Evolutionary conservation across 2,113 vertebrate species (phyloP).

Genomic region (Lasiurus borealis): DNA sequence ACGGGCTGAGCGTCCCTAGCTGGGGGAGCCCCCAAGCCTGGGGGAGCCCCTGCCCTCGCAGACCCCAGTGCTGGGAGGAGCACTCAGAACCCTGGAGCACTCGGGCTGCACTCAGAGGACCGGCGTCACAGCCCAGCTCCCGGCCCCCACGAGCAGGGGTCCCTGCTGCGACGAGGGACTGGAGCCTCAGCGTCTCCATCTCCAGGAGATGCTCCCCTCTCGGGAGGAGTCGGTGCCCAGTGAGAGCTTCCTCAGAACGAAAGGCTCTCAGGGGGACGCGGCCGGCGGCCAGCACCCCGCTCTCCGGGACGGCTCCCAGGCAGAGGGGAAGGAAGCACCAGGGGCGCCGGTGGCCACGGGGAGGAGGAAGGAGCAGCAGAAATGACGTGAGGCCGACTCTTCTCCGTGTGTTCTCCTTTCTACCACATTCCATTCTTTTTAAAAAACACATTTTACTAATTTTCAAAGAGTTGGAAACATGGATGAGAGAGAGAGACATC

Average conservation of each 20-base stretch:
- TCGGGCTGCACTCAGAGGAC: neutral
- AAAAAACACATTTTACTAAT: too few species aligned
- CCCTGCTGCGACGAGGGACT: neutral
- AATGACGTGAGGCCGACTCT: neutral
- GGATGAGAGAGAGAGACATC: too few species aligned
- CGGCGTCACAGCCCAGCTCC: neutral
- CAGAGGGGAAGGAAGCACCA: neutral
- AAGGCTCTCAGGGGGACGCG: neutral
- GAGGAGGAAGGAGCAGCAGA: too few species aligned
- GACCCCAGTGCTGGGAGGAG: neutral
- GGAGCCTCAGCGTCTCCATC: neutral
- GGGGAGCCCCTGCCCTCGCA: neutral
- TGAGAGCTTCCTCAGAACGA: neutral
- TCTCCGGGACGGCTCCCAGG: neutral
- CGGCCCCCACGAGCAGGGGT: neutral
- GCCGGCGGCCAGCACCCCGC: neutral
- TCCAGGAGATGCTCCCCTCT: neutral
- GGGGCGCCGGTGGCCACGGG: rapidly evolving
- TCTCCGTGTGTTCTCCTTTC: too few species aligned
- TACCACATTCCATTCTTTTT: too few species aligned
- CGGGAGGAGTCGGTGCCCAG: neutral
- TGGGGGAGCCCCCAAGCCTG: too few species aligned
- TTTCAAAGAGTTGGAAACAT: too few species aligned
- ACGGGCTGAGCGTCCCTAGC: too few species aligned
- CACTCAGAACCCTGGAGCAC: neutral